These are phyloP conservation scores for Nomada ruficornis DNA, from an alignment of 2,888 invertebrate species.

Conservation along the genomic window DNA sequence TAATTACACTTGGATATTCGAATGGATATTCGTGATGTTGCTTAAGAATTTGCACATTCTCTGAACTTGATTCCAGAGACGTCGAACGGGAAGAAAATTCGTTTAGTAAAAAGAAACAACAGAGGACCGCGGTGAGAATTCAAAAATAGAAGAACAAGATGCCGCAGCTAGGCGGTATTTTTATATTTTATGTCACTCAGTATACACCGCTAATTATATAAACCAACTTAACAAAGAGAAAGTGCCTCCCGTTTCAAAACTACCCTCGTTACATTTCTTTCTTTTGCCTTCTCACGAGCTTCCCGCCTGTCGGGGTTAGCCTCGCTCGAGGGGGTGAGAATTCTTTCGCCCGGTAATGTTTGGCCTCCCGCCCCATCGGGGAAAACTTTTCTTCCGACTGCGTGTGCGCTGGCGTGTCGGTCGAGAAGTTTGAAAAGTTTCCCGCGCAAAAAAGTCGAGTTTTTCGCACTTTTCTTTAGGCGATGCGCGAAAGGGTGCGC, in stretches of 20 bases:
- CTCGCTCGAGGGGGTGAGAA: constrained; percentile 18
- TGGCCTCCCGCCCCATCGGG: constrained; percentile 1
- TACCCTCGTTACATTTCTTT: constrained; percentile 11
- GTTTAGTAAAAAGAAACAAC: no score
- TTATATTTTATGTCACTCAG: background rate
- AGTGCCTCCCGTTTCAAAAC: background rate
- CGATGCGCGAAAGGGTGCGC: constrained; percentile 67
- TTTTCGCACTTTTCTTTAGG: constrained; percentile 72
- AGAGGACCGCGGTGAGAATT: no score
- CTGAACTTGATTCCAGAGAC: no score
- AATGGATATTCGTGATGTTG: no score
- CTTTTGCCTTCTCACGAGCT: background rate
- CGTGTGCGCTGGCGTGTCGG: constrained; percentile 42
- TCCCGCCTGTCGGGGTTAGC: background rate
- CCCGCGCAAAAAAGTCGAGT: constrained; percentile 77
- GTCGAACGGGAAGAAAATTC: no score
- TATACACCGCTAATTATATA: constrained; percentile 12
- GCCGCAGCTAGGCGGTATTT: no score
- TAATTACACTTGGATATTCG: no score
- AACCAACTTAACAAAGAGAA: constrained; percentile 11
- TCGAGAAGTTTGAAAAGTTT: constrained; percentile 76
- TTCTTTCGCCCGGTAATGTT: constrained; percentile 37
- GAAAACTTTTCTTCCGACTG: constrained; percentile 55
- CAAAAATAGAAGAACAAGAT: no score
- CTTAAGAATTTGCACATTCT: no score